Base-by-base conservation (phyloP, 2,797 vertebrate genomes). In the Spinus pinus region DNA sequence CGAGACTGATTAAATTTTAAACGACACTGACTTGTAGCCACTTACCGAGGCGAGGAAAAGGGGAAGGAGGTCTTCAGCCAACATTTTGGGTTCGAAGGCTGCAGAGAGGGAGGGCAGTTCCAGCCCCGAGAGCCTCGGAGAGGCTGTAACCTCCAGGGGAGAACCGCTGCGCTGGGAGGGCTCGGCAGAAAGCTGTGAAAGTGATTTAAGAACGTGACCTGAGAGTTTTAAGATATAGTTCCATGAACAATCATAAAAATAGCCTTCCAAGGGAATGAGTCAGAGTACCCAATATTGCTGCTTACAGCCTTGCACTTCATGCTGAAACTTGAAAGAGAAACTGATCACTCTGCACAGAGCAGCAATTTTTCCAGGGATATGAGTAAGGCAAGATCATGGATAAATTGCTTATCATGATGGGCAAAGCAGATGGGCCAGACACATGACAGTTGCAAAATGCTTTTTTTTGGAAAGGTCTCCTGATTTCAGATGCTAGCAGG, bases 1-100 rank as follows among this genome's bases (percentile, higher is more conserved):
- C 27, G 66, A 81, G 64, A 60, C 2, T 86, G 46, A 92, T 94
- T 88, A 81, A 86, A 73, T 92, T 95, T 96, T 94, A 96, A 97
- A 93, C 9, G 28, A n/a, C 31, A 2, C 62, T 39, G 72, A 86
- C 70, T 79, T 64, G 47, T 25, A 83, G 81, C 51, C 46, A 73
- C 62, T 93, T 94, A 86, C 11, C 7, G 78, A 89, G 79, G 44
- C 41, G 41, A 65, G 49, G 54, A 53, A 46, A 64, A 81, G 61
- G 61, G 61, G 57, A 16, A 53, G 31, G 25, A 74, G 39, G 18
- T 80, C 51, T 41, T 89, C 46, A 47, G 69, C 14, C 75, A 78
- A 41, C 10, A 62, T 16, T 33, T 65, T 50, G 39, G 25, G 69
- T 61, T 71, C 23, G 35, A 12, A 53, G 73, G 39, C 27, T 69